These are phyloP conservation scores for Barbus barbus DNA, from an alignment of 2,113 vertebrate species.

Conservation along the genomic window DNA sequence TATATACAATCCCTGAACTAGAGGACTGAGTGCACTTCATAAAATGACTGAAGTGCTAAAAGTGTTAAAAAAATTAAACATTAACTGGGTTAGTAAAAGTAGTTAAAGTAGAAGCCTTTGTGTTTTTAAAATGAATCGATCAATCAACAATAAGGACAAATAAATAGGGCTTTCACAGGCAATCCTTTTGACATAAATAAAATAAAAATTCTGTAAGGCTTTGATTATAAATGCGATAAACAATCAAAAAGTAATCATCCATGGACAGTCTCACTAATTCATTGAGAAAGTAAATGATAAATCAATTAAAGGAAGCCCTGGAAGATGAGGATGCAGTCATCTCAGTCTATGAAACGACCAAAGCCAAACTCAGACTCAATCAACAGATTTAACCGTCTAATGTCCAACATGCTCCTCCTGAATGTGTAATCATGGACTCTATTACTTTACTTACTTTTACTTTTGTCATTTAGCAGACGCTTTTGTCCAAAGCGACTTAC, in stretches of 20 bases:
- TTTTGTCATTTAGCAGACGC: too few relatives aligned
- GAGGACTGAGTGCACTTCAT: background rate
- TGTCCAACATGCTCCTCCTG: background rate
- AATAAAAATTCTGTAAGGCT: too few relatives aligned
- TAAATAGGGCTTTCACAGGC: too few relatives aligned
- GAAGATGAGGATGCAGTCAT: background rate
- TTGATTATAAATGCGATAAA: background rate
- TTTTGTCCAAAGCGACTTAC: too few relatives aligned
- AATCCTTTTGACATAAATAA: too few relatives aligned
- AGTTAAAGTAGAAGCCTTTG: too few relatives aligned
- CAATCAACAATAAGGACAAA: background rate
- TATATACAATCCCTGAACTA: background rate
- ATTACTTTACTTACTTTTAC: too few relatives aligned
- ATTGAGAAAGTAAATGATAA: background rate
- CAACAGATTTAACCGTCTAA: background rate
- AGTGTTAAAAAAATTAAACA: too few relatives aligned
- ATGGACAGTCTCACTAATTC: background rate
- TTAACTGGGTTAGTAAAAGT: too few relatives aligned
- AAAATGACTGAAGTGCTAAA: background rate
- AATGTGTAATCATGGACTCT: too few relatives aligned
- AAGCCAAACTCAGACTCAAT: background rate
- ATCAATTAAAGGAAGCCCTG: background rate
- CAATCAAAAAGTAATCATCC: background rate
- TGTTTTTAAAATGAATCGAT: background rate
- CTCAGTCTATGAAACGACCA: background rate